These are phyloP conservation scores for Chionoecetes opilio DNA, from an alignment of 1,140 invertebrate genomes.

Conservation along the genomic window DNA sequence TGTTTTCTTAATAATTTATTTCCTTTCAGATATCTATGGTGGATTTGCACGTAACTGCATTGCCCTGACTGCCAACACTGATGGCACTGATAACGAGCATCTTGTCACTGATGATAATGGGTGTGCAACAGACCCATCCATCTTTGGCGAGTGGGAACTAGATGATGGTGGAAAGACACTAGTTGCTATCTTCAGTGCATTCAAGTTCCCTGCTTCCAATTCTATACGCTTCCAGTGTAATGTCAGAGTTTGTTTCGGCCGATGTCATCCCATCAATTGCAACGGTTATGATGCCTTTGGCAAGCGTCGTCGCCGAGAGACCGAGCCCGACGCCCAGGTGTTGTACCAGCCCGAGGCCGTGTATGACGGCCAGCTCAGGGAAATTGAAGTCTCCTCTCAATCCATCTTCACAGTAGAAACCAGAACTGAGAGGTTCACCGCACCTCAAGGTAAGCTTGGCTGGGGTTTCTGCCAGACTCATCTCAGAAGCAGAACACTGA, in stretches of 20 bases:
- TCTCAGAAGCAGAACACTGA: no score
- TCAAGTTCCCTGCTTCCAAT: slow-evolving; percentile 97
- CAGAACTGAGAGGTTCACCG: slow-evolving; percentile 88
- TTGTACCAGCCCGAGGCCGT: slow-evolving; percentile 82
- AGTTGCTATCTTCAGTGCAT: slow-evolving; percentile 95
- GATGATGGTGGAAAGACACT: slow-evolving; percentile 90
- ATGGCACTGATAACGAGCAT: slow-evolving; percentile 95
- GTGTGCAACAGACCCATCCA: slow-evolving; percentile 95
- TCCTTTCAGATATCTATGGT: slow-evolving; percentile 92
- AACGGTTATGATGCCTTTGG: slow-evolving; percentile 95
- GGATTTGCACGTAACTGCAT: slow-evolving; percentile 96
- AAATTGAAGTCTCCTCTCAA: slow-evolving; percentile 96
- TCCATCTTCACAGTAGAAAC: slow-evolving; percentile 95
- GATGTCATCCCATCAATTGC: slow-evolving; percentile 97
- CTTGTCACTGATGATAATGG: slow-evolving; percentile 97
- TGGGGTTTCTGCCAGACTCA: neutral
- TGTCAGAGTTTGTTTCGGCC: slow-evolving; percentile 96
- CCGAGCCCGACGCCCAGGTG: slow-evolving; percentile 82
- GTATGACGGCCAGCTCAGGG: slow-evolving; percentile 92
- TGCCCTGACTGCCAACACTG: slow-evolving; percentile 94
- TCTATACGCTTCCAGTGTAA: slow-evolving; percentile 98
- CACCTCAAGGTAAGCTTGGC: slow-evolving; percentile 87
- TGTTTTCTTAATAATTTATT: neutral
- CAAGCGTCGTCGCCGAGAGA: slow-evolving; percentile 88
- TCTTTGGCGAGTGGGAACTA: slow-evolving; percentile 97